A percentile compares a stretch with the other conserved stretches of the same genome.
Conservation (phyloP, 2,797 vertebrate species). For the Avahi laniger region DNA sequence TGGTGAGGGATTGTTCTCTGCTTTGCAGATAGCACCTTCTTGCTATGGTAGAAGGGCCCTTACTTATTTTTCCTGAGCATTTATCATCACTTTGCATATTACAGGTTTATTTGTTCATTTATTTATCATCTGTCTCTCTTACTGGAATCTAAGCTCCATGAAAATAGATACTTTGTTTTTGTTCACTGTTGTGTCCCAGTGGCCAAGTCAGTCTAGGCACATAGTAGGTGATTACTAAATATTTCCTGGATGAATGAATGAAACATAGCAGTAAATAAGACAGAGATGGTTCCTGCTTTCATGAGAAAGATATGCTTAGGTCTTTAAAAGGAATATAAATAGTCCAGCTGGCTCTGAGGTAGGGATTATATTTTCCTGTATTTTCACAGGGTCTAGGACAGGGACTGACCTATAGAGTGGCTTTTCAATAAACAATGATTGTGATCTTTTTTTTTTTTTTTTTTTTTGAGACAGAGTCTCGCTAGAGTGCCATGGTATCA, state of each 20-base stretch:
- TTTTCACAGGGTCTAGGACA: neutral
- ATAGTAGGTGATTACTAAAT: neutral
- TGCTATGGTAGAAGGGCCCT: too few species aligned
- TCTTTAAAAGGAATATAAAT: neutral
- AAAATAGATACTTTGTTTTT: neutral
- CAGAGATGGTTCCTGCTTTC: neutral
- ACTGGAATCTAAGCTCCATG: neutral
- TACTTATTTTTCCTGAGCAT: neutral
- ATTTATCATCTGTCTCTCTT: neutral
- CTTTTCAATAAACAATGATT: conserved; percentile 1
- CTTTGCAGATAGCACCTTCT: neutral
- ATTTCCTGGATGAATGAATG: neutral
- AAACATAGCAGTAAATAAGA: neutral
- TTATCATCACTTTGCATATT: neutral
- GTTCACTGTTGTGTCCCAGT: neutral
- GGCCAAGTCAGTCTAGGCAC: neutral
- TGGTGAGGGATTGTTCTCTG: neutral
- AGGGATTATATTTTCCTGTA: neutral
- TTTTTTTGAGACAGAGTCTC: too few species aligned
- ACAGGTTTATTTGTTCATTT: neutral
- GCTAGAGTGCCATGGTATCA: too few species aligned
- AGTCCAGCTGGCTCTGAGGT: neutral
- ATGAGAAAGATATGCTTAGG: neutral
- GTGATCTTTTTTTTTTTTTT: neutral
- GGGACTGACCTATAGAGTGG: neutral